A percentile compares a stretch with the other conserved stretches of the same genome.
phyloP scores from a whole-genome alignment of 2,888 invertebrate species.

The Andrena chrysosceles region DNA sequence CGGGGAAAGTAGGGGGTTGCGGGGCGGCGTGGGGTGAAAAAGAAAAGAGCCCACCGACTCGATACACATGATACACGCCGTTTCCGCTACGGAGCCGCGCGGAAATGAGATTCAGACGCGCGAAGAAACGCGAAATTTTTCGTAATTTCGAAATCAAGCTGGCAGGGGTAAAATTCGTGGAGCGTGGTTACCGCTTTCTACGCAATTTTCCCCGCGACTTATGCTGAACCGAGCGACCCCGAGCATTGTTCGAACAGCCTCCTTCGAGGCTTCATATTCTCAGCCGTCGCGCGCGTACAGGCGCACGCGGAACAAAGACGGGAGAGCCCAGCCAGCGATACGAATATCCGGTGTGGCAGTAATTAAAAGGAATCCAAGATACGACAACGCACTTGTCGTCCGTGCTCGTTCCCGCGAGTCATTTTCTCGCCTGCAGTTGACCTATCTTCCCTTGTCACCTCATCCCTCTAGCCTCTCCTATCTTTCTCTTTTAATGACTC shows the following conservation, averaged over 20 bases:
- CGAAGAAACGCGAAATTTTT: slow-evolving; percentile 4
- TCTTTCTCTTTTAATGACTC: slow-evolving; percentile 30
- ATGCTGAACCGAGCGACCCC: slow-evolving; percentile 4
- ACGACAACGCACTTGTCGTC: slow-evolving; percentile 43
- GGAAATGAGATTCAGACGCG: slow-evolving; percentile 27
- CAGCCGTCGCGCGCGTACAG: neutral
- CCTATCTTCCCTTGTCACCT: slow-evolving; percentile 49
- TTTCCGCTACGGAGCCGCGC: slow-evolving; percentile 6
- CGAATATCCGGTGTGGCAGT: slow-evolving; percentile 56
- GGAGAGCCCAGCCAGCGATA: slow-evolving; percentile 27
- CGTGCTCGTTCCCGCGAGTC: slow-evolving; percentile 50
- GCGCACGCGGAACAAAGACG: slow-evolving; percentile 39
- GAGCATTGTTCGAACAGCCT: slow-evolving; percentile 28
- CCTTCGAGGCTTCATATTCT: slow-evolving; percentile 24
- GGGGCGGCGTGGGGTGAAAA: neutral
- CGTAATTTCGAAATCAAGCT: neutral
- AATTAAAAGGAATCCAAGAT: slow-evolving; percentile 62
- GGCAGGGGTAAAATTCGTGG: neutral
- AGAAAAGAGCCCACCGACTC: slow-evolving; percentile 4
- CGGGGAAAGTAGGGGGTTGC: slow-evolving; percentile 22
- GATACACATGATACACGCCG: slow-evolving; percentile 33
- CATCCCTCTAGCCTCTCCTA: slow-evolving; percentile 6
- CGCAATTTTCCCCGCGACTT: neutral
- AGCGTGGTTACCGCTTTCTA: neutral
- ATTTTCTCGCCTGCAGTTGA: slow-evolving; percentile 62